These are phyloP conservation scores for Pandemis cinnamomeana DNA, from an alignment of 2,888 invertebrate species.

Conservation along the genomic window DNA sequence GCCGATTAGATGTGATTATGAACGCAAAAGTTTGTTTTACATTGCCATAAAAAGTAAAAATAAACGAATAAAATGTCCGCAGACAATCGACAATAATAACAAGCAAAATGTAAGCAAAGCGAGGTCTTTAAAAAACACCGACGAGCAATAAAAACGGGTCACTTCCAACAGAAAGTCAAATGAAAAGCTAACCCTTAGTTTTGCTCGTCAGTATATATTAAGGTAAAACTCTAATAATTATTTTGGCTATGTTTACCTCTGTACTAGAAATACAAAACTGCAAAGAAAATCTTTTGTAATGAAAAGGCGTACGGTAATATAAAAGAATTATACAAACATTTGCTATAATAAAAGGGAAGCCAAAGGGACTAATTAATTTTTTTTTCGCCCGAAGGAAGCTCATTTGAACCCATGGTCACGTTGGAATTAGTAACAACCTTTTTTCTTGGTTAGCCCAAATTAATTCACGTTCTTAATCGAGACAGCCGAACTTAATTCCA, in stretches of 20 bases:
- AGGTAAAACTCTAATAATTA: no score
- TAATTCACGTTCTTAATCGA: slow-evolving; percentile 55
- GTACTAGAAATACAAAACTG: not conserved
- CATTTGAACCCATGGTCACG: slow-evolving; percentile 57
- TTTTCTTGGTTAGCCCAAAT: slow-evolving; percentile 58
- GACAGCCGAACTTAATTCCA: slow-evolving; percentile 48
- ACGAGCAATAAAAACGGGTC: no score
- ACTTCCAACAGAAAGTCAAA: no score
- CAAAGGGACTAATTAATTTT: slow-evolving; percentile 54
- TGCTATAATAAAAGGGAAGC: slow-evolving; percentile 47
- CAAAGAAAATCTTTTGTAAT: not conserved
- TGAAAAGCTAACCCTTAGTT: no score
- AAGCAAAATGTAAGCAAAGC: no score
- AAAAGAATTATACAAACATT: slow-evolving; percentile 45
- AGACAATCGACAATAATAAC: no score
- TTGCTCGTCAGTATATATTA: no score
- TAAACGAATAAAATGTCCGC: no score
- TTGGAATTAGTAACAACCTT: slow-evolving; percentile 55
- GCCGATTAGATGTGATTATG: slow-evolving; percentile 50
- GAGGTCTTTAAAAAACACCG: no score
- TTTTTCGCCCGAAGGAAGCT: slow-evolving; percentile 49
- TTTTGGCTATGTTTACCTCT: no score
- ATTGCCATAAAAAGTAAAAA: no score
- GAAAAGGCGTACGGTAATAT: not conserved
- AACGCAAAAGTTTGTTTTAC: no score